Base-by-base conservation (phyloP, 2,113 vertebrate species). In the Campylorhamphus procurvoides region DNA sequence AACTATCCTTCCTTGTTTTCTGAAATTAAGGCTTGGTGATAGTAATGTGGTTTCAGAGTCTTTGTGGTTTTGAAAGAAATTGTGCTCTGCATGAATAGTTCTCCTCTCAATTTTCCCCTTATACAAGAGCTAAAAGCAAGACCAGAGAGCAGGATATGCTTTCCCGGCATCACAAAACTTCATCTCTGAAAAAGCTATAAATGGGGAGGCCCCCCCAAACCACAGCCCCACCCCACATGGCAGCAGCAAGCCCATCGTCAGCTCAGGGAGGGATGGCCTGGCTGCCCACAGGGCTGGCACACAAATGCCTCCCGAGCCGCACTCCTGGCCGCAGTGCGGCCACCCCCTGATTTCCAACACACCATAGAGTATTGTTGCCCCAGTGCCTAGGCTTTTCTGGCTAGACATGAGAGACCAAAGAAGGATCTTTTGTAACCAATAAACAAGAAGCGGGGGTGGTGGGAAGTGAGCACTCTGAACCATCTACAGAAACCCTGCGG, bases 171-270 rank as follows among this genome's bases (percentile, higher is more conserved):
- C 5, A 7, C 4, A 40, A 71, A n/a, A 46, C 44, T 37, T 40
- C 27, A 27, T 2, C 33, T 31, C 14, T 13, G 27, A 33, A 24
- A 29, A 46, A 47, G 29, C 35, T 29, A 5, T 9, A 19, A 39
- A 2, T 4, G 14, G 6, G 27, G 49, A 83, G 14, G 33, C 12
- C 14, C 18, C 25, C 2, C 20, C 18, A 15, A 9, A 12, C 50
- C 47, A 42, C 4, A 7, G 46, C 35, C 67, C 35, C 0, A 3
- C 0, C 0, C 31, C 42, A 7, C 1, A 0, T 0, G 6, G 40
- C 50, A 77, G 68, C 37, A 71, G 56, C 23, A 29, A 60, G 37
- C 14, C 37, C 72, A 64, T 35, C 37, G 22, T 9, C 59, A 52
- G 37, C 44, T 39, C 42, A 10, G 33, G 39, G 23, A 82, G 47